Base-by-base conservation (phyloP, 2,888 invertebrate genomes). In the Tetranychus piercei region DNA sequence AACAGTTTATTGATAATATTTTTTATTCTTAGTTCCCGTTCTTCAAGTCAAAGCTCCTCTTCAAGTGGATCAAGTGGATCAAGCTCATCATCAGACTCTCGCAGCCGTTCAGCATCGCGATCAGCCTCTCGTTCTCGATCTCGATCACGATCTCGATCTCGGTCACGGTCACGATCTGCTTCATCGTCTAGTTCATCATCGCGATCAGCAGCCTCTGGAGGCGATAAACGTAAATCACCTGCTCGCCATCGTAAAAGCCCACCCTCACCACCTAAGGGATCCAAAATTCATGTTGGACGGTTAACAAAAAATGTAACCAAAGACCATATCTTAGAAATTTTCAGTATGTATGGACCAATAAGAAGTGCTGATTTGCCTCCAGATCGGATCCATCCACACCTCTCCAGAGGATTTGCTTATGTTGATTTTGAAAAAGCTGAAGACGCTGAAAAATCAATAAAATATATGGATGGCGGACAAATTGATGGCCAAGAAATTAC, bases 391-490 rank as follows among this genome's bases (percentile, higher is more conserved):
- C 95, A 97, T 83, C 88, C 89, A 0, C 89, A 90, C 81, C 87
- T 92, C 79, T 91, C 92, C n/a, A 87, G 92, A 44, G 94, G 95
- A 1, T 92, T 91, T 83, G 94, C 94, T 15, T 97, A 96, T 82
- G 91, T 99, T 2, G 97, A 99, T 81, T 99, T 90, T 83, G 89
- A 88, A 78, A 92, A 88, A 74, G 86, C 94, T 0, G 96, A 96
- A 79, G 95, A 96, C 83, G 96, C 97, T 23, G 95, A 96, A 82
- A 94, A 94, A 82, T 97, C 97, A 0, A 92, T 97, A 88, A 96
- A 96, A 83, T 94, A 96, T 81, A 97, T 99, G 97, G 96, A 99
- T 84, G 97, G 96, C 81, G 99, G 94, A 74, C 94, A 95, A 84
- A 91, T 96, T 81, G 94, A 95, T 84, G 93, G 93, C 20, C 92